A percentile compares a stretch with the other conserved stretches of the same genome.
phyloP scores from a whole-genome alignment of 2,888 invertebrate species.

The Troides aeacus region DNA sequence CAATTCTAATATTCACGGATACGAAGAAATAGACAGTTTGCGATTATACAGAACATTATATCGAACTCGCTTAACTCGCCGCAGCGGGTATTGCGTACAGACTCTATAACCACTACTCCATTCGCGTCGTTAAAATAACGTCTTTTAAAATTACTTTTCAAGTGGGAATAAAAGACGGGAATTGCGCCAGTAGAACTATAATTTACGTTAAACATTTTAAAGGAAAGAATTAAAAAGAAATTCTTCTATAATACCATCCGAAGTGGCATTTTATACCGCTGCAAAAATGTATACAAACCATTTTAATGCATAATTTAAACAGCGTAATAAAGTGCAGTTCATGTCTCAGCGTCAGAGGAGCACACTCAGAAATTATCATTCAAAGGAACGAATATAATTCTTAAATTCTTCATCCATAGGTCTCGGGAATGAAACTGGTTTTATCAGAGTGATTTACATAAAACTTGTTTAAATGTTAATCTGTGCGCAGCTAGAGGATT shows the following conservation, averaged over 20 bases:
- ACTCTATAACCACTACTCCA: neutral
- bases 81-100: neutral
- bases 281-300: conserved; percentile 24
- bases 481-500: conserved; percentile 48
- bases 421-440: conserved; percentile 51
- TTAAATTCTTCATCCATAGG: conserved; percentile 43
- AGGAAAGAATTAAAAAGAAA: conserved; percentile 12
- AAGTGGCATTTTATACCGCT: conserved; percentile 26
- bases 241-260: conserved; percentile 19
- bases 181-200: conserved; percentile 10
- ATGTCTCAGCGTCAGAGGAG: conserved; percentile 23
- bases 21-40: too few relatives aligned
- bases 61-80: neutral
- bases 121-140: neutral
- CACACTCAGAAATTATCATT: conserved; percentile 28
- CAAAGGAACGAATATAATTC: conserved; percentile 31
- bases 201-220: conserved; percentile 15
- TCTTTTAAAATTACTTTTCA: neutral
- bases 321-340: conserved; percentile 28
- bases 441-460: conserved; percentile 68
- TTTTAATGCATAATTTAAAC: conserved; percentile 31
- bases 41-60: neutral
- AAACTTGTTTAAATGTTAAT: conserved; percentile 79
- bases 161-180: conserved; percentile 7
- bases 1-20: too few relatives aligned